Conservation (phyloP, 2,113 vertebrate species). For the Apodemus sylvaticus region DNA sequence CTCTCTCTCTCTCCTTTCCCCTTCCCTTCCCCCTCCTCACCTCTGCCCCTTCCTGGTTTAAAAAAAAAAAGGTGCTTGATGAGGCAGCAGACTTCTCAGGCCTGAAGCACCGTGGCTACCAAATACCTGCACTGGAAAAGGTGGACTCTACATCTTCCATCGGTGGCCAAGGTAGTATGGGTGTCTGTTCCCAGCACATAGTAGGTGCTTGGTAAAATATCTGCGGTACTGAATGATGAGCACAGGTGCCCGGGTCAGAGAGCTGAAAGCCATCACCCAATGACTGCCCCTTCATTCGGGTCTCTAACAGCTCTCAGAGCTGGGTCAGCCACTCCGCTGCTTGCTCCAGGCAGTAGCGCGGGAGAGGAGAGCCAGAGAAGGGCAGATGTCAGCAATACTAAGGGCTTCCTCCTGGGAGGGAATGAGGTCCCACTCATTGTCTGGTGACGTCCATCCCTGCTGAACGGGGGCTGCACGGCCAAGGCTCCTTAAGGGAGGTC, state of each 20-base stretch:
- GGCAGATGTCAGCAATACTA: slow-evolving; percentile 62
- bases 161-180: neutral
- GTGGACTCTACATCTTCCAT: neutral
- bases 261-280: slow-evolving; percentile 59
- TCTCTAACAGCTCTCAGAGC: slow-evolving; percentile 64
- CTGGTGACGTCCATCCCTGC: slow-evolving; percentile 82
- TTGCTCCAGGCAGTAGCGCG: slow-evolving; percentile 5
- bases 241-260: slow-evolving; percentile 51
- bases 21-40: slow-evolving; percentile 22
- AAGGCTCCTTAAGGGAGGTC: slow-evolving; percentile 83
- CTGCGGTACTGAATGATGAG: slow-evolving; percentile 49
- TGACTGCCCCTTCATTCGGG: slow-evolving; percentile 47
- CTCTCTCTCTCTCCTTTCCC: no score
- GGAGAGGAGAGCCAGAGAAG: slow-evolving; percentile 54
- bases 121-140: slow-evolving; percentile 39
- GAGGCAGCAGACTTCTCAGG: slow-evolving; percentile 59
- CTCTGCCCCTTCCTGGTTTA: slow-evolving; percentile 70
- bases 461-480: slow-evolving; percentile 77
- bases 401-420: slow-evolving; percentile 72
- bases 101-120: slow-evolving; percentile 11
- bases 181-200: slow-evolving; percentile 31
- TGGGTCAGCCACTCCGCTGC: slow-evolving; percentile 58
- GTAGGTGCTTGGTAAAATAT: slow-evolving; percentile 36
- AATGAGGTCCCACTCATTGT: slow-evolving; percentile 76
- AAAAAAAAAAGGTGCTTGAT: slow-evolving; percentile 75